Conservation (phyloP, 2,113 vertebrate genomes). For the Stegastes partitus region DNA sequence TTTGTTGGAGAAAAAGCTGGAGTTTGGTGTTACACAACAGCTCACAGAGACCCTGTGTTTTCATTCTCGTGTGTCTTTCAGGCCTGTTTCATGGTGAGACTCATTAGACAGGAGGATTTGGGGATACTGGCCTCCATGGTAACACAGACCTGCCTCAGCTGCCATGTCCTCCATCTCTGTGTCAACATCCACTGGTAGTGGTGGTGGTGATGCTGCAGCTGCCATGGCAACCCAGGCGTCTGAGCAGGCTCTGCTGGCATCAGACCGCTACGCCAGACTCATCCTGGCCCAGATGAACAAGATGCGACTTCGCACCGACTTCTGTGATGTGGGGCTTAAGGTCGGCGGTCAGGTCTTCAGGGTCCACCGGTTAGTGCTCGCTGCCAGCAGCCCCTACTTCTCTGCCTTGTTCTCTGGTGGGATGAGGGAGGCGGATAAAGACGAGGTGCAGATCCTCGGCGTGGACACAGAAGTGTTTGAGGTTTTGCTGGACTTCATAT, state of each 20-base stretch:
- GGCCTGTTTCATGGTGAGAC: slow-evolving; percentile 14
- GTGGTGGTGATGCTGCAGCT: slow-evolving; percentile 48
- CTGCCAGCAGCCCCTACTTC: slow-evolving; percentile 97
- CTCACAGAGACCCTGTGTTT: not conserved
- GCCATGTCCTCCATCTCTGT: slow-evolving; percentile 82
- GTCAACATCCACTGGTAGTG: slow-evolving; percentile 40
- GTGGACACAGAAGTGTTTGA: slow-evolving; percentile 91
- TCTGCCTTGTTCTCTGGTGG: slow-evolving; percentile 93
- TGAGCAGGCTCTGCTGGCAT: slow-evolving; percentile 79
- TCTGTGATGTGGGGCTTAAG: slow-evolving; percentile 93
- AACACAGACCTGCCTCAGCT: slow-evolving; percentile 30
- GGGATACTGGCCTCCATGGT: slow-evolving; percentile 52
- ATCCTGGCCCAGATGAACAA: slow-evolving; percentile 95
- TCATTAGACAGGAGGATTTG: slow-evolving; percentile 26
- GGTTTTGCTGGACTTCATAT: slow-evolving; percentile 94
- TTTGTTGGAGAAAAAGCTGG: not conserved
- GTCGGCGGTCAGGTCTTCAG: slow-evolving; percentile 89
- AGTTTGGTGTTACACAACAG: slow-evolving; percentile 33
- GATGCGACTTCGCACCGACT: slow-evolving; percentile 89
- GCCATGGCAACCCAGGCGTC: slow-evolving; percentile 60
- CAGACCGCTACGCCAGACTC: slow-evolving; percentile 90
- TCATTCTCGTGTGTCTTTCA: slow-evolving; percentile 27
- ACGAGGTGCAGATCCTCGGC: slow-evolving; percentile 92
- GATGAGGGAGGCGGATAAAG: slow-evolving; percentile 92
- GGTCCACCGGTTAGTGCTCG: slow-evolving; percentile 93